Percentiles rank a stretch among this genome's conserved stretches.
Evolutionary conservation across 2,113 vertebrate genomes (phyloP).

Genomic region (Galbula dea): DNA sequence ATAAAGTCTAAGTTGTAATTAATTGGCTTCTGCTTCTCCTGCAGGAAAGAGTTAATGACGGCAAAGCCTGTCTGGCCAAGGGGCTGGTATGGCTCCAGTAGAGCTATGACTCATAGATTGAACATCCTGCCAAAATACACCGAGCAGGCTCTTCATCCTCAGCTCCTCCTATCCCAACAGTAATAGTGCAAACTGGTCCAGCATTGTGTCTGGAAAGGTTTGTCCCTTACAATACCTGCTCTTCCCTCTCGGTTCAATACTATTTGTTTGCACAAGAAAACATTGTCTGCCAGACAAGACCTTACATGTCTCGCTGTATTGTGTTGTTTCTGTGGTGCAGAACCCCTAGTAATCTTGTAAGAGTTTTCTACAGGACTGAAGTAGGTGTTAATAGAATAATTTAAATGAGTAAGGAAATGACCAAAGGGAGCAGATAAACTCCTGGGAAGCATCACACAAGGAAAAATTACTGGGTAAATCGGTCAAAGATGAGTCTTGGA

Average conservation of each 20-base stretch:
- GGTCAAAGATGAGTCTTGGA: neutral
- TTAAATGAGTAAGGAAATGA: neutral
- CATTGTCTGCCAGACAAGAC: neutral
- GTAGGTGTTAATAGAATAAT: neutral
- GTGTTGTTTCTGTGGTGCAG: neutral
- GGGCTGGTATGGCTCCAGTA: neutral
- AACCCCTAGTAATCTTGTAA: neutral
- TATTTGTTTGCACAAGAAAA: neutral
- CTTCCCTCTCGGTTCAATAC: neutral
- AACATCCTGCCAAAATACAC: neutral
- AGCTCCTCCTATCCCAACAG: neutral
- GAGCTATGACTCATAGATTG: conserved; percentile 24
- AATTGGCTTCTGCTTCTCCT: conserved; percentile 48
- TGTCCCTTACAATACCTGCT: neutral
- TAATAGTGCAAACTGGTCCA: neutral
- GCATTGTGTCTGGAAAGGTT: neutral
- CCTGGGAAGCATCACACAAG: neutral
- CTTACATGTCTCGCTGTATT: neutral
- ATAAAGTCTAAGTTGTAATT: conserved; percentile 37
- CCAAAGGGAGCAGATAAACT: neutral
- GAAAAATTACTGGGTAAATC: neutral
- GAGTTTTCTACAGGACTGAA: neutral
- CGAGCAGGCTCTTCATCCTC: neutral
- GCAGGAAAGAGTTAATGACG: conserved; percentile 67
- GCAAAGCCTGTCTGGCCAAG: conserved; percentile 50